phyloP scores from a whole-genome alignment of 2,888 invertebrate species.

The Agapostemon virescens region DNA sequence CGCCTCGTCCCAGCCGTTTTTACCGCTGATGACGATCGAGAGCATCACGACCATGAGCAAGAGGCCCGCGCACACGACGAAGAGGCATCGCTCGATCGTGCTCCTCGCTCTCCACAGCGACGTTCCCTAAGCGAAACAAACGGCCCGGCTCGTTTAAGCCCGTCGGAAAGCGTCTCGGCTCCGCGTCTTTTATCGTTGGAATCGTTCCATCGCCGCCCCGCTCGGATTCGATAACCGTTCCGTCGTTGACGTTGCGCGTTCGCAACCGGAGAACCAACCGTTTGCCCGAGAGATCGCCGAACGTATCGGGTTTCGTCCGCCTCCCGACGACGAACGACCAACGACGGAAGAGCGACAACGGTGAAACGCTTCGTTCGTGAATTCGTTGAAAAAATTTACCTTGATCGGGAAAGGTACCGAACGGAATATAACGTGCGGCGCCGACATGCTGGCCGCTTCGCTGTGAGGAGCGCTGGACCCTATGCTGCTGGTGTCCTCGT shows the following conservation, averaged over 20 bases:
- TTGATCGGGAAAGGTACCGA: constrained; percentile 83
- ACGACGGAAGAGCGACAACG: too few relatives aligned
- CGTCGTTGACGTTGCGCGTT: constrained; percentile 8
- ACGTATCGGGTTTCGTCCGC: neutral
- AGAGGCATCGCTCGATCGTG: constrained; percentile 86
- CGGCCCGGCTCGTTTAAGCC: constrained; percentile 18
- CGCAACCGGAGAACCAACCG: neutral
- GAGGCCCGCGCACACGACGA: constrained; percentile 83
- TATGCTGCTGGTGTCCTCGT: constrained; percentile 90
- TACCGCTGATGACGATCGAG: constrained; percentile 83
- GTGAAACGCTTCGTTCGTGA: neutral
- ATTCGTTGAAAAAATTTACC: neutral
- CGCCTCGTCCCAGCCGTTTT: constrained; percentile 74
- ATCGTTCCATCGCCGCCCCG: constrained; percentile 16
- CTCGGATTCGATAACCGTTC: constrained; percentile 18
- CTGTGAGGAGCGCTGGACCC: constrained; percentile 90
- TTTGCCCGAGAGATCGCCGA: neutral
- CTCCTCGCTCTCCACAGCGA: constrained; percentile 89
- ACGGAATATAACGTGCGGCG: constrained; percentile 91
- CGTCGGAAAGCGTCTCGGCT: constrained; percentile 26
- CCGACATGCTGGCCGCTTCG: constrained; percentile 89
- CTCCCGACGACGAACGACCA: neutral
- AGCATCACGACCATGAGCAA: constrained; percentile 84
- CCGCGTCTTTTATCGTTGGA: constrained; percentile 13
- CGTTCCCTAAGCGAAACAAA: constrained; percentile 83